Percentiles rank a stretch among this genome's conserved stretches.
These are phyloP conservation scores for Pyrocoelia pectoralis DNA, from an alignment of 2,888 invertebrate species.

Conservation along the genomic window DNA sequence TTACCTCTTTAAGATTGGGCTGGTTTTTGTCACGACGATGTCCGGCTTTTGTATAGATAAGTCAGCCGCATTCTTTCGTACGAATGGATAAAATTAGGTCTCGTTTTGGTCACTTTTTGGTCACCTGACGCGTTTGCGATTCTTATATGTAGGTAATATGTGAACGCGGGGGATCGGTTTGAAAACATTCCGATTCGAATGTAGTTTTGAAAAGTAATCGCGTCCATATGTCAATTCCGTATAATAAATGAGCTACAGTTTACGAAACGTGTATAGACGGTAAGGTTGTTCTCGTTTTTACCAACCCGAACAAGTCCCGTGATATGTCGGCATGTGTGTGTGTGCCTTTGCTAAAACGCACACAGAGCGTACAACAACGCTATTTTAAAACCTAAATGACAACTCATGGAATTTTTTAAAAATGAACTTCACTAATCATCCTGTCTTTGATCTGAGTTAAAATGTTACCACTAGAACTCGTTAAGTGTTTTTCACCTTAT, in stretches of 20 bases:
- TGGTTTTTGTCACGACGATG: constrained; percentile 53
- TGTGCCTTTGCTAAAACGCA: constrained; percentile 40
- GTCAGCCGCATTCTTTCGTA: constrained; percentile 49
- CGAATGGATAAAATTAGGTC: too few relatives aligned
- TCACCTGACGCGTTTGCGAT: constrained; percentile 15
- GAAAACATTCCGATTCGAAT: too few relatives aligned
- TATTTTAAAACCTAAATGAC: constrained; percentile 21
- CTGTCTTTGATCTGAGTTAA: constrained; percentile 24
- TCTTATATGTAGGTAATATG: too few relatives aligned
- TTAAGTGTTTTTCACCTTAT: constrained; percentile 27
- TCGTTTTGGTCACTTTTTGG: too few relatives aligned
- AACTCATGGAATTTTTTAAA: constrained; percentile 16
- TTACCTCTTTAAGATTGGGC: constrained; percentile 50
- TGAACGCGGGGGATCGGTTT: too few relatives aligned
- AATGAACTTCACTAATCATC: constrained; percentile 25
- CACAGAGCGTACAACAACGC: constrained; percentile 16
- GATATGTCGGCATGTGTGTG: too few relatives aligned
- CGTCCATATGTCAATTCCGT: constrained; percentile 55
- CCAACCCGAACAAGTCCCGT: constrained; percentile 41
- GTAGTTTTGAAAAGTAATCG: constrained; percentile 53
- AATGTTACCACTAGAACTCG: constrained; percentile 19
- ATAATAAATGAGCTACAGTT: constrained; percentile 54
- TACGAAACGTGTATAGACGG: constrained; percentile 53
- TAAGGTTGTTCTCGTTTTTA: constrained; percentile 52
- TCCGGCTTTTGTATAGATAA: constrained; percentile 48